Evolutionary conservation across 2,113 vertebrate genomes (phyloP).

Genomic region (Phaetusa simplex): DNA sequence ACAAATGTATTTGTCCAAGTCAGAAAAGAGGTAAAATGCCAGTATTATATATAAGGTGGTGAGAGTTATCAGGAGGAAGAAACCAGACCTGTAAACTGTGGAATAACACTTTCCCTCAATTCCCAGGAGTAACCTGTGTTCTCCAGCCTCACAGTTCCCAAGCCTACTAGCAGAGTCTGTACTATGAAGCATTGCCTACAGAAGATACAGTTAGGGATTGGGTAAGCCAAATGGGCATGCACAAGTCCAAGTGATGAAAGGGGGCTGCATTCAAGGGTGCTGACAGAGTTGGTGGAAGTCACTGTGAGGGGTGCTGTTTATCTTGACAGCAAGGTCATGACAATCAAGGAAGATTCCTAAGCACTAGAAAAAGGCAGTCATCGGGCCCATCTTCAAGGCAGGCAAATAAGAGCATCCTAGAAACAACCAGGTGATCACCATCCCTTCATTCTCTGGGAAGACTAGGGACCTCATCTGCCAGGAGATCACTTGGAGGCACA

Average conservation of each 20-base stretch:
- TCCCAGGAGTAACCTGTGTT: not conserved
- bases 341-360: not conserved
- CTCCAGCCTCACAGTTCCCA: not conserved
- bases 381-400: not conserved
- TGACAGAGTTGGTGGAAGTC: not conserved
- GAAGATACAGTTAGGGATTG: not conserved
- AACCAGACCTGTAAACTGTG: not conserved
- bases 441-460: not conserved
- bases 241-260: not conserved
- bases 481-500: too few species aligned
- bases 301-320: not conserved
- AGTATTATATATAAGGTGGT: not conserved
- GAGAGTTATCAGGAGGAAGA: not conserved
- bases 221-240: not conserved
- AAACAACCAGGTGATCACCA: not conserved
- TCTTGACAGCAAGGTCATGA: not conserved
- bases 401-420: not conserved
- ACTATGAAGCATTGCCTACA: not conserved
- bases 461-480: not conserved
- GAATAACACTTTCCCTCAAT: not conserved
- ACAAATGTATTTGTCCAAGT: not conserved
- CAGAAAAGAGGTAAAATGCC: not conserved
- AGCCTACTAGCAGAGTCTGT: not conserved
- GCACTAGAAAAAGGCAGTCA: not conserved
- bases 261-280: not conserved